A percentile compares a stretch with the other conserved stretches of the same genome.
phyloP scores from a whole-genome alignment of 2,113 vertebrate genomes.

The Dicentrarchus labrax region DNA sequence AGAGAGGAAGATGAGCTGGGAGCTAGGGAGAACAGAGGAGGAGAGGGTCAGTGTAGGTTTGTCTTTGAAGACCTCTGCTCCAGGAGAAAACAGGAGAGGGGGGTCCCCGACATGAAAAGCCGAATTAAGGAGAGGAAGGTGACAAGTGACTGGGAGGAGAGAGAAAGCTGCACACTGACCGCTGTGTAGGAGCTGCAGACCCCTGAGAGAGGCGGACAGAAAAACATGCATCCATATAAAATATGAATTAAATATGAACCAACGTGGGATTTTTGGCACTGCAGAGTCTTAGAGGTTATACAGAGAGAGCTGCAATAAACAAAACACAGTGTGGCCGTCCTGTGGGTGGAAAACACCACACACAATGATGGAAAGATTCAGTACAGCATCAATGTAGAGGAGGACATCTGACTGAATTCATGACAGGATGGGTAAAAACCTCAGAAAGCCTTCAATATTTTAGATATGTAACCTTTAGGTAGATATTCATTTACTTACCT shows the following conservation, averaged over 20 bases:
- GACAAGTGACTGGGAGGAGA: constrained; percentile 20
- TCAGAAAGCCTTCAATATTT: not conserved
- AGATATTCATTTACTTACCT: not conserved
- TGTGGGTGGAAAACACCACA: constrained; percentile 24
- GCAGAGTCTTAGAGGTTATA: constrained; percentile 30
- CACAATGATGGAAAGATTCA: not conserved
- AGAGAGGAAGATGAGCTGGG: constrained; percentile 30
- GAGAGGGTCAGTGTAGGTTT: not conserved
- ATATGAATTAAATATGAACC: constrained; percentile 60
- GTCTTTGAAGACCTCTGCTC: constrained; percentile 34
- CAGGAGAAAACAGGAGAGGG: not conserved
- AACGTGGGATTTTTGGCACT: constrained; percentile 13
- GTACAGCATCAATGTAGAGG: not conserved
- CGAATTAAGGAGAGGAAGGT: not conserved
- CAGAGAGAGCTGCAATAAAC: constrained; percentile 4
- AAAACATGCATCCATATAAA: constrained; percentile 10
- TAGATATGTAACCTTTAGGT: not conserved
- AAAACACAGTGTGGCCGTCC: constrained; percentile 6
- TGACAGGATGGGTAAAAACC: not conserved
- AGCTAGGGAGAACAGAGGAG: constrained; percentile 17
- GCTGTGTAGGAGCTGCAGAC: constrained; percentile 10
- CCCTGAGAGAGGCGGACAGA: constrained; percentile 8
- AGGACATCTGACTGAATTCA: not conserved
- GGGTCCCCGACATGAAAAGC: constrained; percentile 2
- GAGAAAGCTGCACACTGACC: constrained; percentile 11